Evolutionary conservation across 2,797 vertebrate genomes (phyloP).

Genomic region (Rhabdomys pumilio): DNA sequence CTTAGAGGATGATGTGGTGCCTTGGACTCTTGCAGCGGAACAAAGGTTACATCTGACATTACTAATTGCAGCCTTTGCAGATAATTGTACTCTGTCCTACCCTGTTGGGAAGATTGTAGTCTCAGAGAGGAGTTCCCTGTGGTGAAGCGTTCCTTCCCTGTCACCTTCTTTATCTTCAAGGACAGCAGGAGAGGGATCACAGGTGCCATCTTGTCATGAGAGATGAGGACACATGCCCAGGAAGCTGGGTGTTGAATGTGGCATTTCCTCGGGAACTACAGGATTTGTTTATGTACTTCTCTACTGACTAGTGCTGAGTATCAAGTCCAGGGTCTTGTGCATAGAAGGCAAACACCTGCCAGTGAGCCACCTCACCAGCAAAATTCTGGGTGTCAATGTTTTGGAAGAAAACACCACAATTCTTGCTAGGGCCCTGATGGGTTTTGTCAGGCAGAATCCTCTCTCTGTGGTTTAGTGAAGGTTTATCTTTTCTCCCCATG

Average conservation of each 20-base stretch:
- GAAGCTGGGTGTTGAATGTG: not conserved
- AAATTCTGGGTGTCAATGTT: not conserved
- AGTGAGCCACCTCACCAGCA: not conserved
- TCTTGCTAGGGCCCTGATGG: not conserved
- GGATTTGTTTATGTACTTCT: not conserved
- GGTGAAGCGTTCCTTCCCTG: not conserved
- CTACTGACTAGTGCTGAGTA: not conserved
- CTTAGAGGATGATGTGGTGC: not conserved
- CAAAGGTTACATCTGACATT: constrained; percentile 67
- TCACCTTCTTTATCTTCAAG: not conserved
- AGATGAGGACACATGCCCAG: not conserved
- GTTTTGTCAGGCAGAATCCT: not conserved
- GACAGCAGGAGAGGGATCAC: not conserved
- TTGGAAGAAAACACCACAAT: not conserved
- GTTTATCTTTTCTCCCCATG: no score
- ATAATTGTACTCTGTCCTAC: constrained; percentile 32
- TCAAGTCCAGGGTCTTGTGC: not conserved
- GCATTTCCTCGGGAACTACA: not conserved
- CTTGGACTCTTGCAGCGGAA: not conserved
- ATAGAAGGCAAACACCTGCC: not conserved
- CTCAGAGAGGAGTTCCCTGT: not conserved
- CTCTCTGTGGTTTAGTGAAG: not conserved
- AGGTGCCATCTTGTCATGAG: not conserved
- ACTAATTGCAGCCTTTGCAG: constrained; percentile 58
- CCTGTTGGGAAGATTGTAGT: not conserved